Evolutionary conservation across 2,888 invertebrate genomes (phyloP).

Genomic region (Lysandra coridon): DNA sequence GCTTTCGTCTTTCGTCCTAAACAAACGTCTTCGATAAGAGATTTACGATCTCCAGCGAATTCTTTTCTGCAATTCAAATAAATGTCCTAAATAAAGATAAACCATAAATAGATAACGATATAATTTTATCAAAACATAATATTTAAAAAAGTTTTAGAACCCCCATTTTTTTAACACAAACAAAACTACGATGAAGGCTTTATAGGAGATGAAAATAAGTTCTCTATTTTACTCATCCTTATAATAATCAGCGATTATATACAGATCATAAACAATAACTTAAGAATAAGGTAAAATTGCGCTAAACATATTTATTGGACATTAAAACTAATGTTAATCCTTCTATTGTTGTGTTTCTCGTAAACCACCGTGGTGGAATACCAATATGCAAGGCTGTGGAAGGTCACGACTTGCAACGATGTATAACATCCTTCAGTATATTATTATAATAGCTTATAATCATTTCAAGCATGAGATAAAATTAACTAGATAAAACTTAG

Average conservation of each 20-base stretch:
- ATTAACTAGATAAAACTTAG: background rate
- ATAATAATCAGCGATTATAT: background rate
- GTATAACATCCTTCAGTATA: background rate
- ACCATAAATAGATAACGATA: background rate
- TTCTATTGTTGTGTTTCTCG: conserved; percentile 39
- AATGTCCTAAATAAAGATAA: conserved; percentile 31
- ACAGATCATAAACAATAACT: background rate
- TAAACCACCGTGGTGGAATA: conserved; percentile 42
- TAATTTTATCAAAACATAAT: background rate
- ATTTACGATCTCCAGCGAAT: conserved; percentile 43
- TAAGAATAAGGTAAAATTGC: conserved; percentile 11
- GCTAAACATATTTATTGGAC: conserved; percentile 38
- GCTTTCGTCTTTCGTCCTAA: conserved; percentile 51
- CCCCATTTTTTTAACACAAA: background rate
- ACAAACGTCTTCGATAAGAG: conserved; percentile 51
- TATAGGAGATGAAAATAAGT: background rate
- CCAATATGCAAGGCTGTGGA: conserved; percentile 62
- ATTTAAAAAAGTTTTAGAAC: background rate
- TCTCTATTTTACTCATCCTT: too few relatives aligned
- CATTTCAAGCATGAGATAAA: background rate
- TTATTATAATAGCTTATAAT: background rate
- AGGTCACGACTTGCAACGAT: conserved; percentile 45
- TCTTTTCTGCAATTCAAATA: conserved; percentile 27
- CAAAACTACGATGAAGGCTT: too few relatives aligned
- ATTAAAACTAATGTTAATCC: conserved; percentile 45